Base-by-base conservation (phyloP, 2,113 vertebrate species). In the Thamnophis sirtalis region DNA sequence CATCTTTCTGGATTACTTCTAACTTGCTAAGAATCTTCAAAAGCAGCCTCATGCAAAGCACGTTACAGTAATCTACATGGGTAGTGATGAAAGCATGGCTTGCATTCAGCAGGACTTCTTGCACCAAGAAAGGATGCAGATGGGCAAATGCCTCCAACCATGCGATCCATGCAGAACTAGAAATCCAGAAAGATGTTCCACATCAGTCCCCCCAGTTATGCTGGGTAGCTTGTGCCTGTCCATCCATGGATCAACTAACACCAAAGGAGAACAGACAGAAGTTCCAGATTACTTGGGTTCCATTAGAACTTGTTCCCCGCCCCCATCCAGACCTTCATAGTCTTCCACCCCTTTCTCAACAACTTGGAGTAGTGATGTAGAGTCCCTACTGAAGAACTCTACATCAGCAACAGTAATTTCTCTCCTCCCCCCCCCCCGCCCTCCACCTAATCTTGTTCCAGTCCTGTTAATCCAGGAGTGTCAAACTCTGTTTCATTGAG, bases 351-450 rank as follows among this genome's bases (percentile, higher is more conserved):
- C 5, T 6, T 13, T 6, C n/a, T 63, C 60, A 28, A 38, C 68
- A 33, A 17, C 68, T 33, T 73, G n/a, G n/a, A 17, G n/a, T 15
- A 73, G 13, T 38, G 68, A 73, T 11, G 60, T 28, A n/a, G 26
- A n/a, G 9, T 63, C 28, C 60, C 28, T 63, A 28, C 26, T 28
- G 26, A 63, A 63, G 60, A 63, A 28, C 9, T 6, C n/a, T 28
- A 63, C 58, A 63, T 63, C 58, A 63, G n/a, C 13, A 73, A n/a
- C 5, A 33, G 5, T 73, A 38, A 33, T 33, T 73, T 33, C n/a
- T 73, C 2, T 4, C 11, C 3, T n/a, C 15, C 15, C 2, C 19
- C 55, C 0, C 55, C 19, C 0, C 21, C 5, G 5, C 63, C 4
- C n/a, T 33, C 63, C 5, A 6, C 2, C 68, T 17, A 73, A 17